phyloP scores from a whole-genome alignment of 35 echinoderm and acorn worm species.

The Stichopus chloronotus region DNA sequence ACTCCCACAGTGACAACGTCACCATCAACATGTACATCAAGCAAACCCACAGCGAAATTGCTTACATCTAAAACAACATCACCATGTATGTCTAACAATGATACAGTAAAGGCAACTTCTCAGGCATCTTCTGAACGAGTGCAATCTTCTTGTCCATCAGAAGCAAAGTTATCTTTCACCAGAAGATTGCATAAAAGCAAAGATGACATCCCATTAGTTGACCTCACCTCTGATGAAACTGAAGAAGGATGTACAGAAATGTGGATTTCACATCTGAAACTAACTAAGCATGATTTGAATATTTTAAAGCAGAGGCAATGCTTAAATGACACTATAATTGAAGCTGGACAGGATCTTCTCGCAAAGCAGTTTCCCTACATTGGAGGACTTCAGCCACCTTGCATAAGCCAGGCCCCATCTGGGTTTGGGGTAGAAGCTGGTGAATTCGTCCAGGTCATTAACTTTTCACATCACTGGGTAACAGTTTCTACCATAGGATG shows the following conservation, averaged over 20 bases:
- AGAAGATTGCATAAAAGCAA: background rate
- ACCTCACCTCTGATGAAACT: background rate
- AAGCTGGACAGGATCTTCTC: conserved; percentile 15
- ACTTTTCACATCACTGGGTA: background rate
- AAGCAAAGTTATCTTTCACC: background rate
- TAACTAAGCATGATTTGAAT: background rate
- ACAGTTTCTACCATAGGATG: background rate
- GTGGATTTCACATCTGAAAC: background rate
- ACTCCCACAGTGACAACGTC: too few species aligned
- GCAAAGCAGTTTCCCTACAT: background rate
- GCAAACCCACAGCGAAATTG: background rate
- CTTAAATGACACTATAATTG: conserved; percentile 27
- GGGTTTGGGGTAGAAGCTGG: background rate
- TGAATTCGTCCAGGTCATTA: conserved; percentile 21
- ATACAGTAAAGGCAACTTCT: too few species aligned
- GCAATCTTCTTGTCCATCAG: too few species aligned
- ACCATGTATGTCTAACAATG: background rate
- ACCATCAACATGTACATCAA: background rate
- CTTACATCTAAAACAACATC: too few species aligned
- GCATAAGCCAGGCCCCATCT: background rate
- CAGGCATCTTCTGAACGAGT: background rate
- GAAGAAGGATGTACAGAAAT: background rate
- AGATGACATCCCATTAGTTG: background rate
- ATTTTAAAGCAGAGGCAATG: background rate
- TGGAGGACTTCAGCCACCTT: background rate